Base-by-base conservation (phyloP, 2,797 vertebrate species). In the Tolypeutes matacus region DNA sequence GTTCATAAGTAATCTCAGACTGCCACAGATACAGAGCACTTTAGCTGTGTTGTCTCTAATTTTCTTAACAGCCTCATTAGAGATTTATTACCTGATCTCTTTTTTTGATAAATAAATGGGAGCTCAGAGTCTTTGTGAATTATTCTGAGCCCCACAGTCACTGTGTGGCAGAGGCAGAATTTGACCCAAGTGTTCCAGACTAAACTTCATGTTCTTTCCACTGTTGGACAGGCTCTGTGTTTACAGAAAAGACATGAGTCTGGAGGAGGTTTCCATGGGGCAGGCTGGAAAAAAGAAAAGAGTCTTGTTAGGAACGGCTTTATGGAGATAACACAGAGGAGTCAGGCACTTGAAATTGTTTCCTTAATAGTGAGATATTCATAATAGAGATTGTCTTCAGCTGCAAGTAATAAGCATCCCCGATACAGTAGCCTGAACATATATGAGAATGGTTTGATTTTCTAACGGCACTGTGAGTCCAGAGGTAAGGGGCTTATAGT, bases 171-270 rank as follows among this genome's bases (percentile, higher is more conserved):
- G 49, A 46, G 51, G 13, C 69, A 64, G 69, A 21, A 11, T 53
- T 18, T 15, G 21, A 5, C 31, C 31, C 12, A 76, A 21, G 9
- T 15, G 23, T 34, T 31, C 39, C 13, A 10, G 46, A 15, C n/a
- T 39, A 36, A 12, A 56, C n/a, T 4, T 36, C 17, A 25, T 14
- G n/a, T 49, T 42, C 27, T 58, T n/a, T 27, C 18, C 7, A 25
- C 27, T 34, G 8, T 51, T 53, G 11, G 29, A 7, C 7, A 29
- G 25, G 7, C 20, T 25, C 20, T 56, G 14, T 39, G 12, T 29
- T 31, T 2, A 42, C 17, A 67, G 72, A 49, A 2, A 1, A 0
- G 6, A 31, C 7, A 31, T 17, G 15, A 3, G 29, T 31, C 14
- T 15, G 64, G 64, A 65, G 64, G 15, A 12, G n/a, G 2, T 75